Percentiles rank a stretch among this genome's conserved stretches.
Conservation (phyloP, 64 coral and sea anemone genomes). For the Exaiptasia diaphana region DNA sequence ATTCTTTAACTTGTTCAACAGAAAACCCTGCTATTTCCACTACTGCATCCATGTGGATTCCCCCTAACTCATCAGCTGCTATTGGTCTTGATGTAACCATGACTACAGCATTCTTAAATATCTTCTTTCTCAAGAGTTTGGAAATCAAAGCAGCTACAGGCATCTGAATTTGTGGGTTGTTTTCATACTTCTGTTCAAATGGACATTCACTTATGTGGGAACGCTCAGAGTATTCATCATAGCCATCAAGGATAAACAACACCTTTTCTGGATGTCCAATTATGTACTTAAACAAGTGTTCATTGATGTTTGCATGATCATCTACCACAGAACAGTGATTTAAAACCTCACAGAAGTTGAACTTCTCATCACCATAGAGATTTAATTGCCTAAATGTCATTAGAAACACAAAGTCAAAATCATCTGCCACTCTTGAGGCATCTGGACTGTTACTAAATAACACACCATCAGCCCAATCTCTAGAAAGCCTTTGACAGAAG, state of each 20-base stretch:
- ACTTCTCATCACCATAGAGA: not conserved
- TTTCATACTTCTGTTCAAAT: not conserved
- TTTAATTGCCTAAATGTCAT: constrained; percentile 16
- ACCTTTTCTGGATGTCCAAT: not conserved
- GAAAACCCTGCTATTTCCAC: constrained; percentile 41
- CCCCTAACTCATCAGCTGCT: not conserved
- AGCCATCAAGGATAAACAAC: constrained; percentile 30
- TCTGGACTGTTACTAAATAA: not conserved
- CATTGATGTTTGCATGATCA: not conserved
- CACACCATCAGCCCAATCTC: constrained; percentile 21
- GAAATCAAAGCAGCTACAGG: not conserved
- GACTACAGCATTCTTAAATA: not conserved
- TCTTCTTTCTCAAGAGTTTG: not conserved
- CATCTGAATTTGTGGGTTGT: not conserved
- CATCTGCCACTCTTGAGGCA: not conserved
- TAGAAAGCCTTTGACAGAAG: constrained; percentile 15
- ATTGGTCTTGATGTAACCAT: not conserved
- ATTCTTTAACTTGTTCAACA: not conserved
- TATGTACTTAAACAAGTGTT: not conserved
- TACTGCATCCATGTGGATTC: not conserved
- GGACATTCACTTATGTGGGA: not conserved
- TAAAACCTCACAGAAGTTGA: not conserved
- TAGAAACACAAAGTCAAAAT: constrained; percentile 27
- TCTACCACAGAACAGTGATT: not conserved
- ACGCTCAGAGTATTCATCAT: not conserved